Evolutionary conservation across 2,888 invertebrate genomes (phyloP), one percentile per base, ranked within the genome.

Genomic region (Stenodema calcarata): DNA sequence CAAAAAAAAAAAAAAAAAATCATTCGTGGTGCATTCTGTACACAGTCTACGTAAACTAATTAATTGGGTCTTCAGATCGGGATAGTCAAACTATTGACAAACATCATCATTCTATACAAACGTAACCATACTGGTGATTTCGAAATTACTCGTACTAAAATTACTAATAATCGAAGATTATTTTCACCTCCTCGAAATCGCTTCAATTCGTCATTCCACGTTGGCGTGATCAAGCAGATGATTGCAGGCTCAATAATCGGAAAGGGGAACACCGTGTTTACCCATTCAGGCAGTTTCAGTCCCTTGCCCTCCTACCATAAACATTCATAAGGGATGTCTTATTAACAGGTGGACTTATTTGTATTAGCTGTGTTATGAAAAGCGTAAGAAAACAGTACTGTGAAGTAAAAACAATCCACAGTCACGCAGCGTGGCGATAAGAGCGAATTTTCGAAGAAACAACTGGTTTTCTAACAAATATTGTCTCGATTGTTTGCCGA

Each of bases 121-220:
- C n/a, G 1, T 7, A 18, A 1, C 16, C 54, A 54, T 6, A 54
- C 42, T 42, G 6, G 42, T 42, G 42, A 6, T 42, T 6, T 42
- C 12, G 16, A 47, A 14, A 23, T 23, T 0, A 62, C 18, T 23
- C 6, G 11, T 62, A 18, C n/a, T 4, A 54, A 2, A 3, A 18
- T 54, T 18, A 1, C 2, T 23, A 23, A 28, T 23, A 18, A 73
- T 11, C 1, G n/a, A 7, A 11, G 2, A 78, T 44, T n/a, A 27
- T 18, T 16, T 62, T 75, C 42, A 87, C 87, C 87, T 76, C 82
- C 82, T 73, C 62, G 73, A 9, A 87, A 30, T 27, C 87, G 12
- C 75, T 83, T 83, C 83, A 83, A 14, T 11, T 18, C 41, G 41
- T 69, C 70, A 11, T 47, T 54, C 27, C 42, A 82, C 3, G 87